These are phyloP conservation scores for Hybognathus amarus DNA, from an alignment of 2,797 vertebrate species.

Conservation along the genomic window DNA sequence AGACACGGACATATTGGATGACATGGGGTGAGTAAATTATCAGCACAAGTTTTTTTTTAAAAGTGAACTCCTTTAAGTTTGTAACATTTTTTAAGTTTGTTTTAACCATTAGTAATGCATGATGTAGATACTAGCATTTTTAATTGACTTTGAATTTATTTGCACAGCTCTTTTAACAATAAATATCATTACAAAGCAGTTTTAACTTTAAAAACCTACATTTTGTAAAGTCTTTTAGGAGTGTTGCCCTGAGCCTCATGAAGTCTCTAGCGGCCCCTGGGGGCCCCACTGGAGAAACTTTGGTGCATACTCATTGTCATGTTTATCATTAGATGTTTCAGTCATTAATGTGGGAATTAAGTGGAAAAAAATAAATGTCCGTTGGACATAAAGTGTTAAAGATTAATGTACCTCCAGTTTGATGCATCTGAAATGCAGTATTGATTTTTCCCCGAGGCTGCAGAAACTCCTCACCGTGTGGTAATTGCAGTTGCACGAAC, in stretches of 20 bases:
- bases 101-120: neutral
- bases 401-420: conserved; percentile 38
- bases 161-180: neutral
- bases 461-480: conserved; percentile 81
- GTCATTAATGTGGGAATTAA: conserved; percentile 21
- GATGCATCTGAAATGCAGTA: conserved; percentile 49
- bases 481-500: conserved; percentile 82
- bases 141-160: neutral
- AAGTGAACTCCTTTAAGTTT: no score
- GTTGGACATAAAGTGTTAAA: conserved; percentile 40
- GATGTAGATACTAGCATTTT: neutral
- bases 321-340: neutral
- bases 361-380: conserved; percentile 1
- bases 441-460: conserved; percentile 71
- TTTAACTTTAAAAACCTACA: neutral
- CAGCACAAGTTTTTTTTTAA: no score
- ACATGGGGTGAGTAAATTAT: no score
- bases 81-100: neutral
- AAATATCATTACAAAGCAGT: neutral
- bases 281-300: neutral
- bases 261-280: neutral
- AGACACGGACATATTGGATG: no score
- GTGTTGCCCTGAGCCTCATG: neutral
- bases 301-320: neutral
- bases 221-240: neutral